Base-by-base conservation (phyloP, 1,140 invertebrate species). In the Sitophilus oryzae region DNA sequence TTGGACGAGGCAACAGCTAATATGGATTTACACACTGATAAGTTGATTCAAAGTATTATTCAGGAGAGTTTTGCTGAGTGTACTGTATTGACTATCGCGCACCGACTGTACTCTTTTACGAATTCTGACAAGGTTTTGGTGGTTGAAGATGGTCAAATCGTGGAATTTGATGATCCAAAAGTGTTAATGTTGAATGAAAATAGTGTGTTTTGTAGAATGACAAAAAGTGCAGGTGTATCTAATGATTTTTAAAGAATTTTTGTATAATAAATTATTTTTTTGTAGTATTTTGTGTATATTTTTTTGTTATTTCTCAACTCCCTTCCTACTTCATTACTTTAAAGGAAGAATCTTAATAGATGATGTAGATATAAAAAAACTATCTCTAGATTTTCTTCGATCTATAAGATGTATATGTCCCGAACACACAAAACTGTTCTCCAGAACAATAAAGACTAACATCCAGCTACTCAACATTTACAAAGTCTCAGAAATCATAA, bases 1-100 rank as follows among this genome's bases (percentile, higher is more conserved):
- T 72, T 92, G 66, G 89, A 92, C 59, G 83, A 86, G 71, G 82
- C 82, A 4, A 86, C 83, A 0, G 82, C 83, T 10, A 84, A 84
- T 60, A 79, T 85, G 11, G 82, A 85, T 72, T 77, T 79, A 48
- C 76, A 81, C 75, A 91, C 79, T 8, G 82, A 79, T 77, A 82
- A 71, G 72, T 79, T 81, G 41, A 86, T 78, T 60, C 81, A 80
- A 73, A 79, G 73, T 73, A 90, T 80, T 15, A 80, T 79, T 59
- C 80, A 81, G 36, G 78, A 74, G 16, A 80, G 83, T 60, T 91
- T 91, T 71, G 4, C 72, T 91, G 11, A 91, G 88, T 85, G 82
- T 53, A 91, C 89, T 0, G 83, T 92, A 2, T 71, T 92, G 6
- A 91, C 89, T 0, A 89, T 92, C 59, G 88, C 89, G 8, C 88